These are phyloP conservation scores for Enhydra lutris DNA, from an alignment of 2,113 vertebrate genomes.

Conservation along the genomic window DNA sequence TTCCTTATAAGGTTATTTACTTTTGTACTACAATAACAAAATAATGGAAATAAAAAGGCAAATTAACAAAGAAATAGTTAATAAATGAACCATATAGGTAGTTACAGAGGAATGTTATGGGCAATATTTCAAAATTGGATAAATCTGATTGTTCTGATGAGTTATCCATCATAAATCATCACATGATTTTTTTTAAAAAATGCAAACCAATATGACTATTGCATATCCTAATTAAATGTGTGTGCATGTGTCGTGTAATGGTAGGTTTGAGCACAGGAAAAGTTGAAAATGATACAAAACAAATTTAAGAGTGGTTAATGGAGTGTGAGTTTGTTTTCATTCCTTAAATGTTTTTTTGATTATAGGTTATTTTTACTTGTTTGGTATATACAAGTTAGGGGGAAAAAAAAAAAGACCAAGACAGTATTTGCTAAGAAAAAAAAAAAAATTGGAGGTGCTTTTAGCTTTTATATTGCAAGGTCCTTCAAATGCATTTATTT, in stretches of 20 bases:
- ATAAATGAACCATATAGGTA: not conserved
- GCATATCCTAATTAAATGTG: not conserved
- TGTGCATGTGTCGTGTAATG: not conserved
- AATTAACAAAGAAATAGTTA: not conserved
- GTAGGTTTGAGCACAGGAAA: not conserved
- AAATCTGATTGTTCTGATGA: not conserved
- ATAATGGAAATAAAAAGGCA: not conserved
- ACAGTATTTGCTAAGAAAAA: not conserved
- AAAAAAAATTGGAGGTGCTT: not conserved
- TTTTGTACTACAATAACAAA: not conserved
- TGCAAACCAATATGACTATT: not conserved
- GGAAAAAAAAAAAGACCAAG: not conserved
- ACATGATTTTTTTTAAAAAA: not conserved
- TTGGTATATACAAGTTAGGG: not conserved
- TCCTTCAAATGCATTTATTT: conserved; percentile 6
- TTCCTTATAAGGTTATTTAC: not conserved
- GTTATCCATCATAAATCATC: not conserved
- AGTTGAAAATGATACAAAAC: not conserved
- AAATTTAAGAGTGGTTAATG: not conserved
- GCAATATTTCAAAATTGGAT: not conserved
- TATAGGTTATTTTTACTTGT: not conserved
- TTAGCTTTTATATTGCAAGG: not conserved
- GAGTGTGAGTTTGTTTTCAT: not conserved
- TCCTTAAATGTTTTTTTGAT: conserved; percentile 30
- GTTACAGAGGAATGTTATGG: not conserved